Evolutionary conservation across 1,140 invertebrate genomes (phyloP), one percentile per base, ranked within the genome.

Genomic region (Centruroides sculpturatus): DNA sequence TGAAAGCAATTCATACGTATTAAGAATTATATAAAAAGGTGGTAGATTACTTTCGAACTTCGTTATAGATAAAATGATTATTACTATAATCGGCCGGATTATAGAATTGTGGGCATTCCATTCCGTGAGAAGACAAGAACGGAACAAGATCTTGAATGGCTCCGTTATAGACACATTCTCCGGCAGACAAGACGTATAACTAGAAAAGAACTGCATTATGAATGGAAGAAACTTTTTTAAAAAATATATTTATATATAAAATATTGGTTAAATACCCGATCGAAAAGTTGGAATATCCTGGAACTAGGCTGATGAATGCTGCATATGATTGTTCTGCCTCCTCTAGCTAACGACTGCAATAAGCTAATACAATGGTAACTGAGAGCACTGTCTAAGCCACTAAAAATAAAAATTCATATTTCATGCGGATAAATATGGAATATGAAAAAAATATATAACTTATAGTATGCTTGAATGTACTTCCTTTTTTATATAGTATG

Each of bases 301-400:
- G 93, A 92, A 64, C 90, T 92, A 4, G 94, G 93, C 71, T 98
- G 94, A 75, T 98, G 94, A 65, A 98, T 96, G 8, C 92, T 96
- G 72, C 92, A 94, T 57, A 97, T 87, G 56, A 98, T 90, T 3
- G 91, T 93, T 65, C 91, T 81, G 0, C 92, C 92, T 69, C 92
- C 89, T 35, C 82, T 74, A 0, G 92, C 90, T 54, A 98, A 72
- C 59, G 83, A 81, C 74, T 91, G 82, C 41, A 90, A 72, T 41
- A 89, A 71, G 5, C 78, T 72, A 41, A 94, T 79, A 63, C 89
- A 89, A 64, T 92, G 89, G 60, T 85, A 84, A 61, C 87, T 89
- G 4, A 87, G 82, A 6, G 85, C 82, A 67, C 86, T 91, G 74
- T 94, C 90, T 61, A 93, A 73, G 36, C 90, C 90, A 67, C 89